A percentile compares a stretch with the other conserved stretches of the same genome.
phyloP scores from a whole-genome alignment of 35 echinoderm and acorn worm genomes.

The Patiria miniata region DNA sequence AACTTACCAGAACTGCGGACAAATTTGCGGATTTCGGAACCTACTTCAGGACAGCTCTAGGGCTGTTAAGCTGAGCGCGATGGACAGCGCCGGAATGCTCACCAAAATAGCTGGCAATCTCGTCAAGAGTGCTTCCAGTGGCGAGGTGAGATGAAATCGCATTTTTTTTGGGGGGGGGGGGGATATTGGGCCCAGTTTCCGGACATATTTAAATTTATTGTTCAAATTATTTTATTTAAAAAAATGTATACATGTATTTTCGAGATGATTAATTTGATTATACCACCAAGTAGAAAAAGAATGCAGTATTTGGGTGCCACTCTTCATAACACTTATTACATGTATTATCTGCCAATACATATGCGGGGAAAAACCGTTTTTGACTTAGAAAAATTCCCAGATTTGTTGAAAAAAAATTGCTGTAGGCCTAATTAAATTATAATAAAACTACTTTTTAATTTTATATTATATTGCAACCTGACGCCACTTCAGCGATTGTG shows the following conservation, averaged over 20 bases:
- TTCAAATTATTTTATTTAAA: background rate
- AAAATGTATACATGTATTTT: background rate
- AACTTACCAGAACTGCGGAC: too few species aligned
- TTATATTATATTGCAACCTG: slow-evolving; percentile 6
- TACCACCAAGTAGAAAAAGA: background rate
- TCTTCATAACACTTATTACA: too few species aligned
- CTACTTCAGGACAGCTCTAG: too few species aligned
- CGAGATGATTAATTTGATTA: background rate
- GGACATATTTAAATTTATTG: background rate
- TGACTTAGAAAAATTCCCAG: too few species aligned
- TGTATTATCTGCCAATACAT: too few species aligned
- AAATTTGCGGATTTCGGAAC: too few species aligned
- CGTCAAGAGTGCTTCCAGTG: slow-evolving; percentile 57
- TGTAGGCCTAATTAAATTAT: background rate
- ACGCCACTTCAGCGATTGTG: too few species aligned
- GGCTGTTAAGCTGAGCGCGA: too few species aligned
- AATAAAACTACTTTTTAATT: background rate
- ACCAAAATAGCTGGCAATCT: slow-evolving; percentile 67
- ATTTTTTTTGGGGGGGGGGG: background rate
- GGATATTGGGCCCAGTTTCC: background rate
- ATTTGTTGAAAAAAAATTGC: background rate
- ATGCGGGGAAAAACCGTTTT: too few species aligned
- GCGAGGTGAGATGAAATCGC: slow-evolving; percentile 49
- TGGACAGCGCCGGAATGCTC: slow-evolving; percentile 22
- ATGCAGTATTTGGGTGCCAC: background rate